phyloP scores from a whole-genome alignment of 2,888 invertebrate species.

The Zaprionus obscuricornis region DNA sequence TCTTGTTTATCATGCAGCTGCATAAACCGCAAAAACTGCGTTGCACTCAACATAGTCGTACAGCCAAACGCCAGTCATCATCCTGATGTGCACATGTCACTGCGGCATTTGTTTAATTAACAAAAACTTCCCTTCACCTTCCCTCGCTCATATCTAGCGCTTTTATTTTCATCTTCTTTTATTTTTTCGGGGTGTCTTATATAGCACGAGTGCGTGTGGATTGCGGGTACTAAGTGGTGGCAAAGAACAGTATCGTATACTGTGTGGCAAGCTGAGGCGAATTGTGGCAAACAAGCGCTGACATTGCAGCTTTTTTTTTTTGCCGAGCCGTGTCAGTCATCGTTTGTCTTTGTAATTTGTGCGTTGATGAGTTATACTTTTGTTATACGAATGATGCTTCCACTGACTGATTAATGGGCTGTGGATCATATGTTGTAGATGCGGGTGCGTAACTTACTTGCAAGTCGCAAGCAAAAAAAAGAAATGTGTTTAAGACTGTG shows the following conservation, averaged over 20 bases:
- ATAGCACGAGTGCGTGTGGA: conserved; percentile 53
- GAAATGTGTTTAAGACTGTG: conserved; percentile 4
- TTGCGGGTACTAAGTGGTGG: conserved; percentile 71
- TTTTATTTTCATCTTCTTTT: too few relatives aligned
- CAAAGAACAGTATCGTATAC: neutral
- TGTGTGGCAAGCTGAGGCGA: neutral
- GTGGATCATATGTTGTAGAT: conserved; percentile 57
- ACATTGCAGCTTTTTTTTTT: conserved; percentile 37
- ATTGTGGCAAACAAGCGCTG: conserved; percentile 26
- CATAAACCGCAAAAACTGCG: conserved; percentile 68
- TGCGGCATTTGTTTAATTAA: conserved; percentile 79
- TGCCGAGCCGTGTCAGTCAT: conserved; percentile 67
- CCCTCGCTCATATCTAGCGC: too few relatives aligned
- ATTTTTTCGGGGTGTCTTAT: too few relatives aligned
- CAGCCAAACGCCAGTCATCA: conserved; percentile 71
- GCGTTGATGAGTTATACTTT: conserved; percentile 76
- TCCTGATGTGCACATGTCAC: conserved; percentile 76
- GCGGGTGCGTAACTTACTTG: conserved; percentile 46
- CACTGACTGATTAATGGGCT: conserved; percentile 68
- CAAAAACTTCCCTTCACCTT: conserved; percentile 62
- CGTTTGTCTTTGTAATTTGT: conserved; percentile 77
- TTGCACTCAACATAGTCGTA: conserved; percentile 33
- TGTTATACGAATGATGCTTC: conserved; percentile 46
- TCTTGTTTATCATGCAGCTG: conserved; percentile 51
- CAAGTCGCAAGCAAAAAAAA: conserved; percentile 3